Evolutionary conservation across 2,888 invertebrate species (phyloP).

Genomic region (Phalera bucephala): DNA sequence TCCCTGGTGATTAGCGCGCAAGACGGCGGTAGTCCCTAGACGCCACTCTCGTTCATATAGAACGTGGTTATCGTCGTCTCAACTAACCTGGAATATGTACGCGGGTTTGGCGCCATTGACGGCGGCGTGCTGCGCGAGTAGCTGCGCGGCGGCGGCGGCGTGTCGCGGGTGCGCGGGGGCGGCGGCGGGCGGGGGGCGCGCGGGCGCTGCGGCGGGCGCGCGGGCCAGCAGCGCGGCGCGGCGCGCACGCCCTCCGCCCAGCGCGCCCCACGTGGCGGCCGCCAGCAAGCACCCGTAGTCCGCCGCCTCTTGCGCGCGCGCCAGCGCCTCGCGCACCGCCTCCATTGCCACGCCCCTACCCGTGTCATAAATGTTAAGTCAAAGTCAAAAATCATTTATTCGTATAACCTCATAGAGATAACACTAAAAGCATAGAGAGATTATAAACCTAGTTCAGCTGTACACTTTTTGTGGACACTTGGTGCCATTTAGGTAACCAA

Average conservation of each 20-base stretch:
- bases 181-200: slow-evolving; percentile 82
- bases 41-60: too few relatives aligned
- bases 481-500: too few relatives aligned
- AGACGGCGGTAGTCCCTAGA: too few relatives aligned
- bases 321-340: slow-evolving; percentile 93
- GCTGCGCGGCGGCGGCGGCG: slow-evolving; percentile 90
- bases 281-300: slow-evolving; percentile 89
- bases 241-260: slow-evolving; percentile 85
- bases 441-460: too few relatives aligned
- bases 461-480: too few relatives aligned
- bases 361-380: too few relatives aligned
- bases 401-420: too few relatives aligned
- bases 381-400: too few relatives aligned
- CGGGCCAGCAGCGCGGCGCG: slow-evolving; percentile 17
- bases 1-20: too few relatives aligned
- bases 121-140: slow-evolving; percentile 91
- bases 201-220: slow-evolving; percentile 86
- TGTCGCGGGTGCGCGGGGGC: slow-evolving; percentile 81
- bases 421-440: too few relatives aligned
- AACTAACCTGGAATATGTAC: slow-evolving; percentile 81
- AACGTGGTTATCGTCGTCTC: too few relatives aligned
- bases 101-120: slow-evolving; percentile 86
- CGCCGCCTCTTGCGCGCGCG: slow-evolving; percentile 92
- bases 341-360: slow-evolving; percentile 89
- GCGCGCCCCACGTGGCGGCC: slow-evolving; percentile 89